A percentile compares a stretch with the other conserved stretches of the same genome.
These are phyloP conservation scores for Bothrops jararaca DNA, from an alignment of 2,113 vertebrate species.

Conservation along the genomic window DNA sequence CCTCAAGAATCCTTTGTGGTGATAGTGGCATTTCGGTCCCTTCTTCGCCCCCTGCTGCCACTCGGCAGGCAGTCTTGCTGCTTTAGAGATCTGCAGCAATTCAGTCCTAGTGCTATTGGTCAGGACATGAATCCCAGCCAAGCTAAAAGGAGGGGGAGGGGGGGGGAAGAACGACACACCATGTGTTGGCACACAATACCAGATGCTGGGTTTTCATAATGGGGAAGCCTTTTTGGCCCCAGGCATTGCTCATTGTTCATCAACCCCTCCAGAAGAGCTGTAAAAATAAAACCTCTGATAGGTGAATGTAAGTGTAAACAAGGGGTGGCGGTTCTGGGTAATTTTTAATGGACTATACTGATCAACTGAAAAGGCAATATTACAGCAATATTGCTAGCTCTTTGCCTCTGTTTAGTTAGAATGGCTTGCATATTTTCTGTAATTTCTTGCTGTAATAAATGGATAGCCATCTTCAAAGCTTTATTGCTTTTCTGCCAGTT, in stretches of 20 bases:
- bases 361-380: not conserved
- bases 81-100: conserved; percentile 12
- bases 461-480: not conserved
- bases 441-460: not conserved
- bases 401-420: not conserved
- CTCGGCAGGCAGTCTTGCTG: conserved; percentile 13
- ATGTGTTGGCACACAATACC: conserved; percentile 23
- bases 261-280: conserved; percentile 4
- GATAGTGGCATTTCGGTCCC: conserved; percentile 8
- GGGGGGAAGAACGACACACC: not conserved
- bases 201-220: conserved; percentile 23
- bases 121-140: conserved; percentile 21
- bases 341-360: not conserved
- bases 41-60: conserved; percentile 12
- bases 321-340: not conserved
- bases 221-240: conserved; percentile 25
- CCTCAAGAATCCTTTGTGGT: conserved; percentile 17
- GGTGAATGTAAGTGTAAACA: conserved; percentile 16
- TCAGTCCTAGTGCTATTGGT: conserved; percentile 19
- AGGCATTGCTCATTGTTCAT: conserved; percentile 15
- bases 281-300: conserved; percentile 7
- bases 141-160: not conserved
- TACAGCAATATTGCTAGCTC: not conserved
- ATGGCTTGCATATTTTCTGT: not conserved
- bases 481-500: not conserved